A percentile compares a stretch with the other conserved stretches of the same genome.
phyloP scores from a whole-genome alignment of 2,888 invertebrate species.

The Troilus luridus region DNA sequence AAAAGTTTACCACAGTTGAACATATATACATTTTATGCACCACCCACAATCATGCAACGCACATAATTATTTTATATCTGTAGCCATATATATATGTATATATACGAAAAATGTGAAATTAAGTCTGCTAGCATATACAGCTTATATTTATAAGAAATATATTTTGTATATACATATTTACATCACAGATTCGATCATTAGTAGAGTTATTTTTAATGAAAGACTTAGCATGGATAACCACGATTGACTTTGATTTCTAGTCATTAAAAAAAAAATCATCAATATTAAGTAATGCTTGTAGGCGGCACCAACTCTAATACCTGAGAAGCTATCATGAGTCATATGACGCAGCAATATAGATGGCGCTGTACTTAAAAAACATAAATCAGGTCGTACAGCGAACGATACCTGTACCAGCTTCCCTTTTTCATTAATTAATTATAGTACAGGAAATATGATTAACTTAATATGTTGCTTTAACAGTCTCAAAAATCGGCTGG shows the following conservation, averaged over 20 bases:
- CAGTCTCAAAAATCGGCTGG: not conserved
- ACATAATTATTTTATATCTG: not conserved
- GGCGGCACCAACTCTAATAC: not conserved
- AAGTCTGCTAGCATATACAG: constrained; percentile 20
- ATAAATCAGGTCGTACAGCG: not conserved
- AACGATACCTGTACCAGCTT: not conserved
- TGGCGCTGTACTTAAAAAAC: not conserved
- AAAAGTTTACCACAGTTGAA: not conserved
- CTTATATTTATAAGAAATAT: constrained; percentile 19
- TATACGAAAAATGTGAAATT: not conserved
- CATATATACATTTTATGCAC: not conserved
- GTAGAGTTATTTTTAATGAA: constrained; percentile 39
- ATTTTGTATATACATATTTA: constrained; percentile 32
- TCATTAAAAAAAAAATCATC: not conserved
- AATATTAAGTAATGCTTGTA: not conserved
- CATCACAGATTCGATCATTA: constrained; percentile 32
- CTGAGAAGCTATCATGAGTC: not conserved
- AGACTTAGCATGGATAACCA: constrained; percentile 35
- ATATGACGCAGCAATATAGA: not conserved
- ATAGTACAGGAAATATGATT: not conserved
- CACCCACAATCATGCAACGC: not conserved
- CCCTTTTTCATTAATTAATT: not conserved
- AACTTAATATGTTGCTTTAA: not conserved
- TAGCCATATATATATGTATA: not conserved
- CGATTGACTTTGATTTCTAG: not conserved